Base-by-base conservation (phyloP, 2,797 vertebrate genomes). In the Hephaestus fuliginosus region DNA sequence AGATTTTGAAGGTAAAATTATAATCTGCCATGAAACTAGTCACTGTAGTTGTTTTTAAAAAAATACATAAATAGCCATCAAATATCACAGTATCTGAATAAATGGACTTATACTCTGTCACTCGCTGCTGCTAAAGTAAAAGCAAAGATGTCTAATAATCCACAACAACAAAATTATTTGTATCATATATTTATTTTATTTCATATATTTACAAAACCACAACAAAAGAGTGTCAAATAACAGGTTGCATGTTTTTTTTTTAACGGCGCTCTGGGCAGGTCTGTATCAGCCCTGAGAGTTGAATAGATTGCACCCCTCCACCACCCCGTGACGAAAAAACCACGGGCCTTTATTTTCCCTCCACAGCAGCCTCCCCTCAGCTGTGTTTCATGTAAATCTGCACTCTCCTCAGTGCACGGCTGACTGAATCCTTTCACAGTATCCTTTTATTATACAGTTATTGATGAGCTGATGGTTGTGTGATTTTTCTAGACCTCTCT, bases 181-280 rank as follows among this genome's bases (percentile, higher is more conserved):
- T 18, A 74, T 74, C 58, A 73, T 75, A 82, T 83, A 43, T 78
- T 86, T 66, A 69, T 65, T 88, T 93, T 89, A 91, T 89, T 93
- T 70, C 5, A 76, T 79, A 81, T 84, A 91, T 93, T 89, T 91
- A 92, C 90, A 92, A 87, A 88, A 81, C 55, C 3, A 81, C 80
- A 74, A 64, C 57, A 68, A 84, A 81, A 49, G 33, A 74, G 73
- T 75, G 78, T 84, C 80, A 80, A 68, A 87, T 48, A 65, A 62
- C 39, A 71, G 60, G 71, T 68, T 81, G 44, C n/a, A 63, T 73
- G 36, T 58, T 46, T 43, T 51, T 58, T 46, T 43, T 51, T 64
- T 78, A 61, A 74, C n/a, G 0, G 39, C 75, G 63, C n/a, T 51
- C 58, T 77, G 81, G 80, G 64, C 70, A 52, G 73, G 43, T 84